phyloP scores from a whole-genome alignment of 2,888 invertebrate species.

The Rhagonycha lutea region DNA sequence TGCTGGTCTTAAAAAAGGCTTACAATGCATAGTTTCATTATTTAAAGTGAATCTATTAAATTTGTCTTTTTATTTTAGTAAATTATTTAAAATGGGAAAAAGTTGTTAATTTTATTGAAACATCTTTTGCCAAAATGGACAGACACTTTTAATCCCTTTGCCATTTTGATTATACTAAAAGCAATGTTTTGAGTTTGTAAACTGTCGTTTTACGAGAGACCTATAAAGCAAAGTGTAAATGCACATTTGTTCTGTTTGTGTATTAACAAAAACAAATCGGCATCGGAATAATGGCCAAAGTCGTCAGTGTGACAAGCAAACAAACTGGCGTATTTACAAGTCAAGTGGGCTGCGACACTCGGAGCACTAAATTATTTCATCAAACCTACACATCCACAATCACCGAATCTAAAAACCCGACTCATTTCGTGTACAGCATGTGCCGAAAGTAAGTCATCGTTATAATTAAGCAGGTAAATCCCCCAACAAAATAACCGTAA shows the following conservation, averaged over 20 bases:
- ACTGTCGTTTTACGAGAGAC: conserved; percentile 1
- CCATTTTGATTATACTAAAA: conserved; percentile 1
- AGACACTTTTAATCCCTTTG: neutral
- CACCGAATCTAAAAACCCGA: conserved; percentile 19
- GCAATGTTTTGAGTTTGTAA: neutral
- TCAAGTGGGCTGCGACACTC: conserved; percentile 18
- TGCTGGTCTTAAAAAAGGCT: neutral
- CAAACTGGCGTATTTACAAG: conserved; percentile 27
- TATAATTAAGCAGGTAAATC: conserved; percentile 16
- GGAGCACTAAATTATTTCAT: conserved; percentile 25
- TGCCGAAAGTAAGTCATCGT: neutral
- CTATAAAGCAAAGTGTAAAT: conserved; percentile 16
- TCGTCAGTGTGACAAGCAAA: conserved; percentile 21
- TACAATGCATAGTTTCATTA: neutral
- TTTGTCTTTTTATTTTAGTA: neutral
- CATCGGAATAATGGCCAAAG: conserved; percentile 18
- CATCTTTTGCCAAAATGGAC: neutral
- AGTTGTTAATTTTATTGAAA: neutral
- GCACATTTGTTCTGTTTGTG: conserved; percentile 1
- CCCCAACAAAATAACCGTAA: conserved; percentile 24
- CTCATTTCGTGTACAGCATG: neutral
- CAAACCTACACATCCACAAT: conserved; percentile 12
- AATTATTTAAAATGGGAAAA: neutral
- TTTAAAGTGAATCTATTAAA: neutral
- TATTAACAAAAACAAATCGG: conserved; percentile 23